Conservation (phyloP, 1,140 invertebrate genomes). For the Drosophila nigromelanica region DNA sequence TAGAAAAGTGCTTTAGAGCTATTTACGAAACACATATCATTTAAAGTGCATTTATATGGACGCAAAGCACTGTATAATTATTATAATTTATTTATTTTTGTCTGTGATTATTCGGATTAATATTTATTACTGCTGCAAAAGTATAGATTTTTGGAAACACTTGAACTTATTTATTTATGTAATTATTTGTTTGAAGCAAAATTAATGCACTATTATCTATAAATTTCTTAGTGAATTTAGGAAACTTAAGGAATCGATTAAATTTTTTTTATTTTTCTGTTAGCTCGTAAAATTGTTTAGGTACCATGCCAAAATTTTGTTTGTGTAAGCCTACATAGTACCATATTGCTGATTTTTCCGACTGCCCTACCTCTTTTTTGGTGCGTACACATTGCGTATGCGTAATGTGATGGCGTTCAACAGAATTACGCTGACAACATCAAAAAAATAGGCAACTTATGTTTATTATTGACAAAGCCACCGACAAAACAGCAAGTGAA, state of each 20-base stretch:
- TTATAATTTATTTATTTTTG: not conserved
- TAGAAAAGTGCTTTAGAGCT: not conserved
- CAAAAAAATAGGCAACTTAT: constrained; percentile 71
- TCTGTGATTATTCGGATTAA: no score
- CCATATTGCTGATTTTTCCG: not conserved
- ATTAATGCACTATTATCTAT: no score
- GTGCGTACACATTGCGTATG: constrained; percentile 58
- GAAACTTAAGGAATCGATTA: not conserved
- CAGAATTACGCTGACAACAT: constrained; percentile 69
- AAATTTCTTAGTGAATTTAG: not conserved
- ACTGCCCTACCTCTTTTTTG: not conserved
- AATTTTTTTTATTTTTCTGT: no score
- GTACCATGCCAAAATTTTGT: not conserved
- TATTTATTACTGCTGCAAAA: no score
- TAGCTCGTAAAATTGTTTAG: no score
- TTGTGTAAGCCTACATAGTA: not conserved
- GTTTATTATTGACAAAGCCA: constrained; percentile 76
- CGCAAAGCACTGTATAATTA: not conserved
- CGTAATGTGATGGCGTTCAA: constrained; percentile 54
- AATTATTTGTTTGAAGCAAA: no score
- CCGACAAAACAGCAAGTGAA: constrained; percentile 44
- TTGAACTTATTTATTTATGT: no score
- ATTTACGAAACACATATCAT: not conserved
- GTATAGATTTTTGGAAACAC: no score
- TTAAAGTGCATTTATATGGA: no score